Base-by-base conservation (phyloP, 2,797 vertebrate genomes). In the Coreius guichenoti region DNA sequence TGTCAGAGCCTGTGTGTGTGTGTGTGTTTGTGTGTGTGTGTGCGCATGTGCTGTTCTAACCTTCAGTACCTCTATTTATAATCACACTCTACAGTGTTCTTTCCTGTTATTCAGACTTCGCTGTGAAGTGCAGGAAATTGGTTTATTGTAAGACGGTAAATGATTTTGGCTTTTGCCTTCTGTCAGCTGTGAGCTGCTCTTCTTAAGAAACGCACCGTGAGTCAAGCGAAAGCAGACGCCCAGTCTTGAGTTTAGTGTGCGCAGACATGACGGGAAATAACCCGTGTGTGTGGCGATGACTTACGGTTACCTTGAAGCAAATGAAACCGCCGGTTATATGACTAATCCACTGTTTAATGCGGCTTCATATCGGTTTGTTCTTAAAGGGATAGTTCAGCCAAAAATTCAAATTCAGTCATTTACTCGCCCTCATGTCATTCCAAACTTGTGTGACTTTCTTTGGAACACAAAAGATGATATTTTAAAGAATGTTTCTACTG, bases 41-140 rank as follows among this genome's bases (percentile, higher is more conserved):
- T 13, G 49, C 9, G 65, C 1, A 33, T n/a, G 33, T 19, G 29
- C 31, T 83, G 63, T 80, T 79, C 26, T 68, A 49, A 51, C 29
- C 68, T 84, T 61, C 23, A 86, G 67, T 68, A 80, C 84, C 56
- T 91, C 80, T 89, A 74, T 86, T 81, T 85, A 83, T 61, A 61
- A 78, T 47, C 56, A 1, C 8, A 29, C 72, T 81, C 81, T 65
- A 80, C 81, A 74, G 76, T 70, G 65, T 78, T 43, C 58, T 85
- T 91, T 89, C 89, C 89, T 88, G 85, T 89, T 88, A 86, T 86
- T 85, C 81, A 84, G 36, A 70, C 81, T 61, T 84, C 4, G 13
- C 43, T 70, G 31, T 79, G 58, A 36, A 68, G 58, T 36, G 72
- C 61, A 85, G 81, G 86, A 86, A 86, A 89, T 78, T 36, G 74